These are phyloP conservation scores for Drusus annulatus DNA, from an alignment of 1,140 invertebrate species.

Conservation along the genomic window DNA sequence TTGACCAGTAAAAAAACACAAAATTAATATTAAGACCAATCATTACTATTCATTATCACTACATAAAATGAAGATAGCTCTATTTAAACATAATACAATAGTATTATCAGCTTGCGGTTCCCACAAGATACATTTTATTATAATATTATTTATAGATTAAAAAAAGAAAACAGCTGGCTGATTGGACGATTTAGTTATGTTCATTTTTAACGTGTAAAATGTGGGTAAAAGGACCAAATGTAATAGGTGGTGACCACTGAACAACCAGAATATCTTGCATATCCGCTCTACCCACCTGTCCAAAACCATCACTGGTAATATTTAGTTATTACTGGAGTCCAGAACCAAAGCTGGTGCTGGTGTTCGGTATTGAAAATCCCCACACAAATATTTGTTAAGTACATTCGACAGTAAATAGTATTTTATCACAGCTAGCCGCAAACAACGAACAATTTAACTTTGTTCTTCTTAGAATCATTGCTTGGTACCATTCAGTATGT, in stretches of 20 bases:
- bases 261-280: conserved; percentile 1
- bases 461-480: not conserved
- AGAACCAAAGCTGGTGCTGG: conserved; percentile 17
- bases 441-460: conserved; percentile 12
- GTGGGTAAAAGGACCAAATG: no score
- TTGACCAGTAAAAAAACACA: no score
- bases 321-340: conserved; percentile 24
- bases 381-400: not conserved
- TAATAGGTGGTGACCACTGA: not conserved
- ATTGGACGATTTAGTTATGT: conserved; percentile 15
- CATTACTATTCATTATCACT: no score
- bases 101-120: not conserved
- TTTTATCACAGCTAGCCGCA: conserved; percentile 33
- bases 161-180: conserved; percentile 1
- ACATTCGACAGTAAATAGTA: conserved; percentile 14
- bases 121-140: not conserved
- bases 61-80: no score
- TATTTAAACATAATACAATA: no score
- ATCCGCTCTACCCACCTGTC: not conserved
- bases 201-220: no score
- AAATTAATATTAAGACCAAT: no score
- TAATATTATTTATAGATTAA: not conserved
- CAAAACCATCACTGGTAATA: conserved; percentile 26
- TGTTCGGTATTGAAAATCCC: not conserved
- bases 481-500: no score